Base-by-base conservation (phyloP, 2,888 invertebrate species). In the Agrochola lota region DNA sequence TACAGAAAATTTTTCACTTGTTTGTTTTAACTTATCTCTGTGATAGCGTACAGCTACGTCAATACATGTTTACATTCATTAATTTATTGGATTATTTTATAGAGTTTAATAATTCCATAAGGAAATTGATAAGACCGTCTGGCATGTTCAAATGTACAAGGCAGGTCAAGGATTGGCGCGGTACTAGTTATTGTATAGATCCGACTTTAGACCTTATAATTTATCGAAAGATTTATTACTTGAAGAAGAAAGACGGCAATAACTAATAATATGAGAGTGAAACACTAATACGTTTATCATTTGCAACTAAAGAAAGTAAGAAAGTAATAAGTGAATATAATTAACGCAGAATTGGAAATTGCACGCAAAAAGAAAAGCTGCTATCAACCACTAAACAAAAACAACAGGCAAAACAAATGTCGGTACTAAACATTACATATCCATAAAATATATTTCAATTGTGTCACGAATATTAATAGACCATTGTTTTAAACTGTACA, bases 391-490 rank as follows among this genome's bases (percentile, higher is more conserved):
- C 68, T 68, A 77, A 83, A 66, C 52, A 75, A 76, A 75, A 77
- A 83, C 62, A 85, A n/a, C 17, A 74, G 23, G 52, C 71, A 72
- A 75, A 67, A 77, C 62, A 73, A 73, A 69, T 74, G 69, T 77
- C 63, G 59, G 46, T 66, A 66, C 60, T 71, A 80, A 81, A 77
- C 43, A 82, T 74, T 77, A 74, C 75, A 75, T 76, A 78, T 73
- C 81, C 84, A 89, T 90, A 85, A 70, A 35, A 74, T 72, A 46
- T 86, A 85, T 84, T 85, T 59, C 68, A 91, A 92, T 88, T 92
- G 90, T 93, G 91, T 94, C 94, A 94, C 89, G 90, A 90, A 90
- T 94, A 94, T 93, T 93, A 92, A 93, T 94, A 94, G 90, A 90
- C 73, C 84, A 90, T 91, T 92, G 91, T 93, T 90, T 86, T 80